Percentiles rank a stretch among this genome's conserved stretches.
phyloP scores from a whole-genome alignment of 2,797 vertebrate genomes.

The Helostoma temminkii region DNA sequence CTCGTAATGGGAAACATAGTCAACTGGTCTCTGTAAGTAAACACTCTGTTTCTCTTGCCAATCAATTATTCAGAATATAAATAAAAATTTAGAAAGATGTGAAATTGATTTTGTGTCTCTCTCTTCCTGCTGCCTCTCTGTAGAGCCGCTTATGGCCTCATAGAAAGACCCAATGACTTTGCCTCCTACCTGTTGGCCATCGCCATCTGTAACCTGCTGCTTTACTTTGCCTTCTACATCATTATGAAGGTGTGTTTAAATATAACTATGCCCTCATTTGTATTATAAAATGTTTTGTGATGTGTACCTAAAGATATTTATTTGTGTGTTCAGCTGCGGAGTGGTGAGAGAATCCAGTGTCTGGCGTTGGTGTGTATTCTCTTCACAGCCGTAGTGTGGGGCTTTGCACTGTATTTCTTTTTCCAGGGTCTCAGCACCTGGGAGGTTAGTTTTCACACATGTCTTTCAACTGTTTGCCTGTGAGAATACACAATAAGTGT shows the following conservation, averaged over 20 bases:
- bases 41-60: background rate
- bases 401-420: conserved; percentile 97
- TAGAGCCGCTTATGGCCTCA: conserved; percentile 94
- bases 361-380: conserved; percentile 92
- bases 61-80: no score
- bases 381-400: conserved; percentile 96
- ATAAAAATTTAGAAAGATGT: background rate
- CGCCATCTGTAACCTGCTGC: conserved; percentile 97
- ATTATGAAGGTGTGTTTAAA: conserved; percentile 94
- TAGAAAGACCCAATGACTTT: conserved; percentile 94
- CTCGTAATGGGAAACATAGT: conserved; percentile 98
- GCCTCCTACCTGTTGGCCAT: conserved; percentile 98
- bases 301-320: background rate
- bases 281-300: background rate
- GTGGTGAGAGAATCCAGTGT: conserved; percentile 92
- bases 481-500: no score
- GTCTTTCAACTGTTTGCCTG: background rate
- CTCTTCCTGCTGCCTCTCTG: background rate
- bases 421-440: conserved; percentile 99
- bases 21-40: conserved; percentile 98
- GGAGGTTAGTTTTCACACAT: conserved; percentile 87
- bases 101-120: background rate
- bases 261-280: background rate
- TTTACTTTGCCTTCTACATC: conserved; percentile 99
- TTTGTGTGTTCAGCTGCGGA: conserved; percentile 87